Base-by-base conservation (phyloP, 2,888 invertebrate genomes). In the Caenorhabditis afra region DNA sequence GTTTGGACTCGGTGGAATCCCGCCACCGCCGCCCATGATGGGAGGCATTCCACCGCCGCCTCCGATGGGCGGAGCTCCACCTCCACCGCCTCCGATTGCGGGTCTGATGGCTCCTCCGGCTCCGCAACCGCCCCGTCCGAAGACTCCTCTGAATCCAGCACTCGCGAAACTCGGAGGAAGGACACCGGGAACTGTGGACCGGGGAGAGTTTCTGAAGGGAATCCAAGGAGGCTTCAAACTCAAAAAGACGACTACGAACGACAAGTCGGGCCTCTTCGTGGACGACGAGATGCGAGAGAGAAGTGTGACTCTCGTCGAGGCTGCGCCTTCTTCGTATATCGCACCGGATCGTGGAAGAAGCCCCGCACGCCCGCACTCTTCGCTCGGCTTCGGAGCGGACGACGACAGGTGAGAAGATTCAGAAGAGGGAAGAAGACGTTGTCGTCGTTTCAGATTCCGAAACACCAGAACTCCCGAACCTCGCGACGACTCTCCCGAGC, bases 221-320 rank as follows among this genome's bases (percentile, higher is more conserved):
- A 80, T 82, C 57, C 81, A 82, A 59, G 79, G 83, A 35, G 87
- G 87, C 22, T 65, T 88, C 37, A 76, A 76, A 18, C 53, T 88
- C 52, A 59, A 81, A 45, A 88, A 87, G 52, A 80, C 86, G 10
- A 82, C 82, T 10, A 88, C 88, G 16, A 84, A 84, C 44, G 88
- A 88, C 81, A 88, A 87, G 58, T 79, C 79, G 44, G 87, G 86
- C n/a, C 62, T 85, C 45, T 68, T 87, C 39, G 75, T 87, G 45
- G 85, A 85, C 59, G 87, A 87, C n/a, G 84, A 85, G 52, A 74
- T 84, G 81, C 62, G 71, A 23, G 70, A 71, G 47, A 73, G 62
- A 22, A 81, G 81, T 62, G 71, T 82, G 37, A 82, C 77, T 37
- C 39, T 76, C 22, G 57, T 80, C 8, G 81, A 82, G 45, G 70